Percentiles rank a stretch among this genome's conserved stretches.
phyloP scores from a whole-genome alignment of 1,140 invertebrate species.

The Dendroctonus ponderosae region DNA sequence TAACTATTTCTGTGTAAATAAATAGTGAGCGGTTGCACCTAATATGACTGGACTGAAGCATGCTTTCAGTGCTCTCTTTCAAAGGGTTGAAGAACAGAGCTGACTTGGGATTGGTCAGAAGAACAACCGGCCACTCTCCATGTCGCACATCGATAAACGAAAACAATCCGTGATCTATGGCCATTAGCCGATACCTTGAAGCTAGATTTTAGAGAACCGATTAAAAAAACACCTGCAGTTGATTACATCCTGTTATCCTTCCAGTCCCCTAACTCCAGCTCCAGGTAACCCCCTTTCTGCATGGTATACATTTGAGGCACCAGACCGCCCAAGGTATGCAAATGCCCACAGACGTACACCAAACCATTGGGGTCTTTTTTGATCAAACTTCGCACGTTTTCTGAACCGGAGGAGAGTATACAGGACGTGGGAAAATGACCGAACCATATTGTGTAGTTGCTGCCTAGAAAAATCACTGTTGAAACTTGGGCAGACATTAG shows the following conservation, averaged over 20 bases:
- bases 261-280: constrained; percentile 92
- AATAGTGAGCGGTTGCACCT: constrained; percentile 53
- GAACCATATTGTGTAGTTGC: constrained; percentile 76
- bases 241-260: constrained; percentile 81
- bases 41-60: constrained; percentile 75
- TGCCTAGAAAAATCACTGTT: no score
- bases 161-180: constrained; percentile 85
- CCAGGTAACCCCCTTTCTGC: constrained; percentile 79
- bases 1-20: not conserved
- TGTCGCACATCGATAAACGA: constrained; percentile 83
- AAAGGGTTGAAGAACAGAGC: constrained; percentile 68
- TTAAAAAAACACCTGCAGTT: no score
- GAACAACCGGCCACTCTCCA: constrained; percentile 75
- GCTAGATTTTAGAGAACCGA: no score
- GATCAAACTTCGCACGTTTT: constrained; percentile 59
- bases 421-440: constrained; percentile 93
- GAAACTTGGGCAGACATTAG: no score
- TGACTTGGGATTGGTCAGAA: constrained; percentile 90
- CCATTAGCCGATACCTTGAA: constrained; percentile 73
- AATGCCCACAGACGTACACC: constrained; percentile 90
- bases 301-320: constrained; percentile 85
- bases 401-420: constrained; percentile 64
- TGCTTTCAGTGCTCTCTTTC: constrained; percentile 70
- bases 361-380: constrained; percentile 55
- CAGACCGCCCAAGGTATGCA: constrained; percentile 78